Evolutionary conservation across 2,797 vertebrate species (phyloP).

Genomic region (Ptychadena robeensis): DNA sequence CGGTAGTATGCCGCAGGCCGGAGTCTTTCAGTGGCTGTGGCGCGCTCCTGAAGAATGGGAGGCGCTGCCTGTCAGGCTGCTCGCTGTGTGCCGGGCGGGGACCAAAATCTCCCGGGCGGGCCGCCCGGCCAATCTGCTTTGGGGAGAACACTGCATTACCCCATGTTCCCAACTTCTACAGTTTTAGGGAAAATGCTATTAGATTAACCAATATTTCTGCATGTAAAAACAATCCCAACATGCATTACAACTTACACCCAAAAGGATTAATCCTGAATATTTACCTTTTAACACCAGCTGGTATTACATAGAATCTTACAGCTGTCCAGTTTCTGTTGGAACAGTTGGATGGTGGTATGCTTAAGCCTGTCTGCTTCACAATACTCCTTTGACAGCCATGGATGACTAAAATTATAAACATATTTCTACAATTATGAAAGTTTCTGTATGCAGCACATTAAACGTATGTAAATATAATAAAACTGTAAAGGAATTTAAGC

Average conservation of each 20-base stretch:
- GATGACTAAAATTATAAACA: slow-evolving; percentile 67
- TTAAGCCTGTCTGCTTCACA: slow-evolving; percentile 50
- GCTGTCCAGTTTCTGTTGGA: slow-evolving; percentile 13
- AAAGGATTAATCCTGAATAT: slow-evolving; percentile 26
- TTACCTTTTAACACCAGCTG: slow-evolving; percentile 68
- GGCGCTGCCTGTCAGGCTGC: too few relatives aligned
- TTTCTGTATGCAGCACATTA: neutral
- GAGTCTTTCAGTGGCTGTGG: too few relatives aligned
- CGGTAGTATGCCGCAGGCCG: too few relatives aligned
- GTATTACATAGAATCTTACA: slow-evolving; percentile 65
- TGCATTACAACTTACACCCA: neutral
- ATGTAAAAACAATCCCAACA: too few relatives aligned
- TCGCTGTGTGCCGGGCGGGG: too few relatives aligned
- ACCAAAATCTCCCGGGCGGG: too few relatives aligned
- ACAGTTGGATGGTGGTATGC: slow-evolving; percentile 41
- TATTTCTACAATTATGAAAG: neutral
- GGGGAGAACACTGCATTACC: too few relatives aligned
- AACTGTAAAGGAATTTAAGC: neutral
- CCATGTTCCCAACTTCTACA: too few relatives aligned
- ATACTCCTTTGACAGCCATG: slow-evolving; percentile 44
- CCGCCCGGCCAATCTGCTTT: too few relatives aligned
- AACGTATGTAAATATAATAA: neutral
- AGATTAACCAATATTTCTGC: too few relatives aligned
- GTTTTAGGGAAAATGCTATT: too few relatives aligned
- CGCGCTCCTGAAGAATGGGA: too few relatives aligned